Percentiles rank a stretch among this genome's conserved stretches.
These are phyloP conservation scores for Calliphora vomitoria DNA, from an alignment of 2,888 invertebrate genomes.

Conservation along the genomic window DNA sequence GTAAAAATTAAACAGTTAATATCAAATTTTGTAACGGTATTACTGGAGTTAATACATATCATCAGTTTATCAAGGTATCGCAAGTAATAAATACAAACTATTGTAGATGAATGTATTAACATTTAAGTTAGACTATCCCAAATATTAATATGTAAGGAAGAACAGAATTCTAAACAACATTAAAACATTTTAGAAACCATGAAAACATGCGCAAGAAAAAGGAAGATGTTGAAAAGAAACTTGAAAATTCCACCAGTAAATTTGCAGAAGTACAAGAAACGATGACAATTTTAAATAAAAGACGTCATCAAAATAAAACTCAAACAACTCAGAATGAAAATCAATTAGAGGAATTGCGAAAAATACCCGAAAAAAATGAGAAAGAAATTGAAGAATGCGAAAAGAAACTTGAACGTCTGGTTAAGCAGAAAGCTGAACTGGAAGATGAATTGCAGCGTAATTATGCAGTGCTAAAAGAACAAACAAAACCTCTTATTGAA, in stretches of 20 bases:
- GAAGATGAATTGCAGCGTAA: constrained; percentile 88
- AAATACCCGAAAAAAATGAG: constrained; percentile 90
- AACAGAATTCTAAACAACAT: constrained; percentile 48
- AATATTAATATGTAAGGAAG: neutral
- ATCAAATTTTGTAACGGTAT: no score
- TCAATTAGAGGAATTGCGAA: constrained; percentile 88
- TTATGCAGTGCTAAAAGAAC: constrained; percentile 85
- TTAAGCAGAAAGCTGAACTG: constrained; percentile 86
- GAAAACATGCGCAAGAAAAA: constrained; percentile 86
- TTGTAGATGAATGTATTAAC: no score
- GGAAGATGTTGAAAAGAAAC: constrained; percentile 87
- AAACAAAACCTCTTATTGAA: constrained; percentile 86
- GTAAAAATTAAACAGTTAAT: no score
- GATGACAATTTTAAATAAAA: constrained; percentile 89
- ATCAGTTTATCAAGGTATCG: no score
- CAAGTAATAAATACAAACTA: no score
- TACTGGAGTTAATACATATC: no score
- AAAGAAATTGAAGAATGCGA: constrained; percentile 89
- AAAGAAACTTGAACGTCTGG: constrained; percentile 86
- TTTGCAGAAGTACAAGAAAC: constrained; percentile 89
- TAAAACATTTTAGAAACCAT: constrained; percentile 85
- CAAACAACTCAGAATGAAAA: constrained; percentile 88
- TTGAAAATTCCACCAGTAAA: constrained; percentile 88
- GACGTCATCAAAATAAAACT: constrained; percentile 90
- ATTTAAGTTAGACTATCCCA: no score